Conservation (phyloP, 2,797 vertebrate species). For the Lemur catta region DNA sequence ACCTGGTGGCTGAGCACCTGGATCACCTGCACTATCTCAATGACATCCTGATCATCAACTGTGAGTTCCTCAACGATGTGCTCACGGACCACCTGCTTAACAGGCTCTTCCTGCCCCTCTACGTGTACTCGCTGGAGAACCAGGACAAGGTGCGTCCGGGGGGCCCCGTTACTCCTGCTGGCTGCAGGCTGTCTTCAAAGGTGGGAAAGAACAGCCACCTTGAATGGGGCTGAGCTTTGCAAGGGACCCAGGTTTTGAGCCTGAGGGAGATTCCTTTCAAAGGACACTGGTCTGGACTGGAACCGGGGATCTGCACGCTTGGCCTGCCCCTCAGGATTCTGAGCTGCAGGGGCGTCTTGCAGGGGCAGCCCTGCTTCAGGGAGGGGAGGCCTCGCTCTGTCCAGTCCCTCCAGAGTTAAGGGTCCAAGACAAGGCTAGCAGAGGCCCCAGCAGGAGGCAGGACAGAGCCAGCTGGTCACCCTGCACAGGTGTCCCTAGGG, state of each 20-base stretch:
- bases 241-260: background rate
- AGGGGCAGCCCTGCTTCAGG: background rate
- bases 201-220: background rate
- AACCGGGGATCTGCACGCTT: background rate
- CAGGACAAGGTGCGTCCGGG: slow-evolving; percentile 87
- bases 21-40: slow-evolving; percentile 99
- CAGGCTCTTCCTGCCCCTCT: slow-evolving; percentile 96
- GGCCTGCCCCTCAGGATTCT: background rate
- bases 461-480: background rate
- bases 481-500: background rate
- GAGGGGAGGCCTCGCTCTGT: background rate
- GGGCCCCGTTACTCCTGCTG: background rate
- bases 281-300: background rate
- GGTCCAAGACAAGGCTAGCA: background rate
- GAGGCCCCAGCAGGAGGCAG: background rate
- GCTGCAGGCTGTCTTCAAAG: background rate
- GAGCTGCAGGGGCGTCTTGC: background rate
- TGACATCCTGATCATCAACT: slow-evolving; percentile 98
- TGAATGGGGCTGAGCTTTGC: too few relatives aligned
- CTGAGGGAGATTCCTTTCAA: background rate
- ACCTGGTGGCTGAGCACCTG: slow-evolving; percentile 97
- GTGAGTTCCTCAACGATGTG: slow-evolving; percentile 98
- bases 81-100: slow-evolving; percentile 98
- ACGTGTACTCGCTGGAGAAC: slow-evolving; percentile 94
- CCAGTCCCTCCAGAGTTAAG: background rate